Base-by-base conservation (phyloP, 1,140 invertebrate genomes). In the Drosophila punjabiensis region DNA sequence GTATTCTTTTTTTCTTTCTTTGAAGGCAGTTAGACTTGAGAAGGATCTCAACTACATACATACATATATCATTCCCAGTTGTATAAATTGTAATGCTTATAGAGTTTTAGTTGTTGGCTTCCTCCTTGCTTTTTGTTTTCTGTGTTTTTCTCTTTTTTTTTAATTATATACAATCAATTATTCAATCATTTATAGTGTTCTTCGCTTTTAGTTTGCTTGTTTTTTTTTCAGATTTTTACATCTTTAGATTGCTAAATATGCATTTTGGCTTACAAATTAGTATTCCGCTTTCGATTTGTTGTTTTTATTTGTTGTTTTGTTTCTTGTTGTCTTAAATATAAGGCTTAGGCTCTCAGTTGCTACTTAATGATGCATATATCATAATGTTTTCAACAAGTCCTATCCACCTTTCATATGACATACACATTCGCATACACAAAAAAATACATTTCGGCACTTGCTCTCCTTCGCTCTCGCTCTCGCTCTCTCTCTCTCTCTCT, bases 11-110 rank as follows among this genome's bases (percentile, higher is more conserved):
- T 30, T 9, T 30, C 33, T 50, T 50, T 30, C 9, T 56, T 77
- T 66, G 41, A 88, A 88, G 85, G 85, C 85, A 88, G 84, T 87
- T 83, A 60, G 61, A 89, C 77, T 43, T 45, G 64, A 60, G 60
- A 74, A 73, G 47, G 76, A 76, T 82, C 82, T 85, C 74, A 65
- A 75, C 13, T 56, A 55, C 28, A 52, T 52, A 52, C 20, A 16
- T 52, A 50, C 16, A 32, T 24, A 37, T 56, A 37, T 24, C 18
- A 37, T 56, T 56, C 13, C 33, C 14, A 35, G 33, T 78, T 82
- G 39, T 63, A 63, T 63, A n/a, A 30, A 63, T 48, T 65, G 32
- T 63, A 41, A 33, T 69, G 60, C 66, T 62, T 48, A 35, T 20
- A 61, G 41, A 61, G 30, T 79, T 52, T 24, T 24, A n/a, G 37